A percentile compares a stretch with the other conserved stretches of the same genome.
Conservation (phyloP, 2,888 invertebrate genomes). For the Gastracanthus pulcherrimus region DNA sequence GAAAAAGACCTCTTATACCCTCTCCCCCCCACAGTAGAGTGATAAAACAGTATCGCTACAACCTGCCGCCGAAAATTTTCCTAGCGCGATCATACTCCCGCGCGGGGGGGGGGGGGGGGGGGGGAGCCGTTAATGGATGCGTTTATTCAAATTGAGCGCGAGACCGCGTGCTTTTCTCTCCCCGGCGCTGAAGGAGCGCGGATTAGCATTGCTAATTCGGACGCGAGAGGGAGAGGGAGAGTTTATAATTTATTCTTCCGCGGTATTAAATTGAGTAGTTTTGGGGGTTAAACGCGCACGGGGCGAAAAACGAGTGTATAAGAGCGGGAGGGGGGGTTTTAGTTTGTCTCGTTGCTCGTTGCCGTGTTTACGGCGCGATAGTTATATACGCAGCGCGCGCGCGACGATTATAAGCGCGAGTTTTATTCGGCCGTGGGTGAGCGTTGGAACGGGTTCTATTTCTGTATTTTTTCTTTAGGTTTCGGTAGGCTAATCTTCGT, state of each 20-base stretch:
- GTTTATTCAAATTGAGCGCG: slow-evolving; percentile 44
- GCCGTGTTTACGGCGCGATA: no score
- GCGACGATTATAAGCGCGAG: no score
- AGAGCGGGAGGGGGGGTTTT: background rate
- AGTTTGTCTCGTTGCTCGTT: no score
- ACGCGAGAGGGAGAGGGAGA: slow-evolving; percentile 39
- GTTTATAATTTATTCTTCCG: slow-evolving; percentile 33
- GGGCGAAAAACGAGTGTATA: background rate
- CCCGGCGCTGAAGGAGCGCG: background rate
- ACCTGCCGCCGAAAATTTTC: background rate
- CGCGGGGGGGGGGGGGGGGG: no score
- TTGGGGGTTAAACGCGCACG: background rate
- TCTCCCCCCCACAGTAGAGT: no score
- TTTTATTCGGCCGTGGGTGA: no score
- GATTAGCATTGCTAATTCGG: slow-evolving; percentile 52
- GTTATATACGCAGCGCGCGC: no score
- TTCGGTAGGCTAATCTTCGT: no score
- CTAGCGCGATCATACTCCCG: background rate
- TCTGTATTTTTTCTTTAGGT: no score
- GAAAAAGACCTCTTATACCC: no score
- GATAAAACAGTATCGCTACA: background rate
- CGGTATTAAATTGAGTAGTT: slow-evolving; percentile 44
- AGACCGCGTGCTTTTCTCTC: background rate
- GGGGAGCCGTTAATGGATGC: slow-evolving; percentile 48
- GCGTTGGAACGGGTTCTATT: no score